Base-by-base conservation (phyloP, 2,797 vertebrate species). In the Linurgus olivaceus region DNA sequence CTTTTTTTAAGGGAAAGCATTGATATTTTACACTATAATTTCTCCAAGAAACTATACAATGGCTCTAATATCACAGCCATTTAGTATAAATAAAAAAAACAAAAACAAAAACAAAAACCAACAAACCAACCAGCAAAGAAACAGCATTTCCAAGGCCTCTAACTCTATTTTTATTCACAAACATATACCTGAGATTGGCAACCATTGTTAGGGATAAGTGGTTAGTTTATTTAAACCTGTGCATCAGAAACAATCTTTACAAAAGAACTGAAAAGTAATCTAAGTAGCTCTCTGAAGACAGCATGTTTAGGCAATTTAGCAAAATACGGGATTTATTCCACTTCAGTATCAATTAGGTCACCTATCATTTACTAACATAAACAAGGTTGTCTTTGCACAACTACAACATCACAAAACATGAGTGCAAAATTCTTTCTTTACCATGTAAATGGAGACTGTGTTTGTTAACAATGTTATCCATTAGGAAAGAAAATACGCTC, bases 311-410 rank as follows among this genome's bases (percentile, higher is more conserved):
- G 84, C 66, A 88, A 58, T 17, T 76, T 81, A 84, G 61, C 31
- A 84, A 96, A 96, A 94, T 47, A 91, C 12, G 25, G 44, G 23
- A 33, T 74, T 94, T 91, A 52, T 77, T 94, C 84, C 90, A 86
- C 48, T 90, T 96, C 81, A 92, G 87, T 77, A 76, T 93, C 93
- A 88, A 66, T 92, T 94, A 94, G 74, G 74, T 91, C 70, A 96
- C 71, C 91, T 93, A 50, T 63, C 82, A 91, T 92, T 93, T 95
- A 75, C 82, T 63, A 88, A 92, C 35, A 83, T n/a, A 73, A 91
- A 80, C 38, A 88, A 93, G 8, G 54, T 70, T 87, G 58, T 90
- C 94, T 94, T 77, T 77, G 50, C 35, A 48, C 72, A 93, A 90
- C 95, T 86, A 91, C 71, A 89, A 44, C 88, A 95, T 73, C 87